Evolutionary conservation across 2,888 invertebrate genomes (phyloP).

Genomic region (Oligia latruncula): DNA sequence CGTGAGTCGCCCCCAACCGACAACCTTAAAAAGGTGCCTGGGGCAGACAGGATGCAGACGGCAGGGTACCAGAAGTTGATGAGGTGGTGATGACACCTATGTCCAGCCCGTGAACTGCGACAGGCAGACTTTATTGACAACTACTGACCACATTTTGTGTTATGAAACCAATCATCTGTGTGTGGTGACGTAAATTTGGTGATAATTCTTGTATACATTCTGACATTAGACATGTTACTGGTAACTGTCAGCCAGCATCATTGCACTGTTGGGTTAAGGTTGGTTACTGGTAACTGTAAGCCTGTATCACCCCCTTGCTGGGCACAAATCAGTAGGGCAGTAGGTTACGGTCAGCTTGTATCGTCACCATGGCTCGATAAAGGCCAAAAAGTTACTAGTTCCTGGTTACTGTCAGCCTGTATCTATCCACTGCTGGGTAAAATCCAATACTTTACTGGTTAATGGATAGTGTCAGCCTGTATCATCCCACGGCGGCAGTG

Average conservation of each 20-base stretch:
- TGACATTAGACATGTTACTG: not conserved
- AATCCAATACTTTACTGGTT: too few relatives aligned
- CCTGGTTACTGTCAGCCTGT: too few relatives aligned
- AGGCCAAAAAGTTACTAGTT: too few relatives aligned
- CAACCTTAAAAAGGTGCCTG: not conserved
- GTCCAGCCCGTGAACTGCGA: not conserved
- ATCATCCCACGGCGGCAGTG: not conserved
- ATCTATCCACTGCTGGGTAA: too few relatives aligned
- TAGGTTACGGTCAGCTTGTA: not conserved
- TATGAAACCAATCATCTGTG: not conserved
- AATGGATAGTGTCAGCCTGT: not conserved
- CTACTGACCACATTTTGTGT: not conserved
- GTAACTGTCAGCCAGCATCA: not conserved
- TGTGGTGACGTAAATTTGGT: not conserved
- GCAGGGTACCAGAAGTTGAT: not conserved
- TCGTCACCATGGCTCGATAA: not conserved
- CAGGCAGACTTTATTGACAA: not conserved
- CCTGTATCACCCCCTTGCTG: not conserved
- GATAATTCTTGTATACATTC: not conserved
- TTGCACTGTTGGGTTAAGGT: not conserved
- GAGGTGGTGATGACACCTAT: not conserved
- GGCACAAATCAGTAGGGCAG: not conserved
- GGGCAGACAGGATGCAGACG: too few relatives aligned
- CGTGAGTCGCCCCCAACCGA: not conserved
- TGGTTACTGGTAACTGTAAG: not conserved